Conservation (phyloP, 2,888 invertebrate species). For the Hemaris fuciformis region DNA sequence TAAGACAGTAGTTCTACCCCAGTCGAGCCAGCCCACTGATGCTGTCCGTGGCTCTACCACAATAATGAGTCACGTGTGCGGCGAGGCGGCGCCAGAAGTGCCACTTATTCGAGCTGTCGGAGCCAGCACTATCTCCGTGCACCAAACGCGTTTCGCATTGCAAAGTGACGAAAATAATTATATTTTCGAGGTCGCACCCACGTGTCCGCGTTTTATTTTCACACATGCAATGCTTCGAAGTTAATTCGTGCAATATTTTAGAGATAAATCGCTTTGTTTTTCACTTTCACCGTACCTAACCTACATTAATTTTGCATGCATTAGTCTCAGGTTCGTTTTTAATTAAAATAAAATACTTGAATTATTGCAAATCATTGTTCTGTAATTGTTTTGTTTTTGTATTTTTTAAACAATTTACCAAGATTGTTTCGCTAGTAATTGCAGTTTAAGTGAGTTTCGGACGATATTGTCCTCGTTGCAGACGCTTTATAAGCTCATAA, state of each 20-base stretch:
- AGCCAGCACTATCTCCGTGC: constrained; percentile 40
- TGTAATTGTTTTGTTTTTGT: background rate
- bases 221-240: constrained; percentile 24
- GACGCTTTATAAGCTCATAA: background rate
- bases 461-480: background rate
- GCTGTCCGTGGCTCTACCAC: no score
- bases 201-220: constrained; percentile 39
- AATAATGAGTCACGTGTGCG: background rate
- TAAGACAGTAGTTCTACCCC: no score
- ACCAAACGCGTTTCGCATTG: constrained; percentile 35
- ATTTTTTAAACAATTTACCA: background rate
- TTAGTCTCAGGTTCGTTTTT: background rate
- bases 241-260: constrained; percentile 35
- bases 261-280: constrained; percentile 33
- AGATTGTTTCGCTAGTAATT: background rate
- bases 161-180: constrained; percentile 63
- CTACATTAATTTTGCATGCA: constrained; percentile 1
- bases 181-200: constrained; percentile 66
- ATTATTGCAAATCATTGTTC: background rate
- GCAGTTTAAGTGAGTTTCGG: background rate
- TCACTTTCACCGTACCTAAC: constrained; percentile 9
- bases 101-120: constrained; percentile 23
- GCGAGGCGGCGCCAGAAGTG: background rate
- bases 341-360: background rate
- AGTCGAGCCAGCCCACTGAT: no score